Conservation (phyloP, 2,888 invertebrate genomes). For the Parnassius glacialis region DNA sequence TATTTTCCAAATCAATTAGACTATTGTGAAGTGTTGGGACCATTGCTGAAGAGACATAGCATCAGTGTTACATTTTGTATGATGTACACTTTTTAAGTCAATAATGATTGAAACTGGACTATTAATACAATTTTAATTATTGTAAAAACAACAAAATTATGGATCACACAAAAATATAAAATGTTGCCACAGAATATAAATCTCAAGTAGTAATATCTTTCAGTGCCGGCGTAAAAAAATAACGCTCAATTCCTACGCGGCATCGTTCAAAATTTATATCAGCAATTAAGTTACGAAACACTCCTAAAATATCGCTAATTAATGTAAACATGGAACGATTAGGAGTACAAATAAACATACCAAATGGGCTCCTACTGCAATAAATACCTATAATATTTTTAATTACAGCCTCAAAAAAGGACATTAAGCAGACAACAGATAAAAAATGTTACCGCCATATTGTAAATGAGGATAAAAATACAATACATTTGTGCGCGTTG, state of each 20-base stretch:
- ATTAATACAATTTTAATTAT: neutral
- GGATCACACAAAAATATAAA: constrained; percentile 6
- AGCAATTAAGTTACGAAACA: constrained; percentile 70
- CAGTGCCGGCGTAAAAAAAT: constrained; percentile 18
- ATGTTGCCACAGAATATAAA: constrained; percentile 17
- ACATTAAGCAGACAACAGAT: constrained; percentile 71
- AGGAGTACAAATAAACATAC: constrained; percentile 70
- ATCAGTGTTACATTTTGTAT: no score
- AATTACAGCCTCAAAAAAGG: constrained; percentile 66
- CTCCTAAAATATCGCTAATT: constrained; percentile 77
- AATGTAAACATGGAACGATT: constrained; percentile 79
- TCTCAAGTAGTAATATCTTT: constrained; percentile 16
- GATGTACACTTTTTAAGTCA: no score
- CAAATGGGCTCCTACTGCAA: constrained; percentile 67
- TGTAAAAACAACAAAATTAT: constrained; percentile 1
- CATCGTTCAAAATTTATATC: constrained; percentile 67
- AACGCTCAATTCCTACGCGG: constrained; percentile 22
- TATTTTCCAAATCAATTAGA: no score
- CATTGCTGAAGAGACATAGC: no score
- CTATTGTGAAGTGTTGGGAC: no score
- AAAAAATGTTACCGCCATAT: constrained; percentile 65
- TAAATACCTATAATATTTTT: constrained; percentile 80
- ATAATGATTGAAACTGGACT: no score
- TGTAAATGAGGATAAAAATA: constrained; percentile 63
- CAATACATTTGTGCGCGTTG: constrained; percentile 33